Base-by-base conservation (phyloP, 2,797 vertebrate genomes). In the Pagetopsis macropterus region DNA sequence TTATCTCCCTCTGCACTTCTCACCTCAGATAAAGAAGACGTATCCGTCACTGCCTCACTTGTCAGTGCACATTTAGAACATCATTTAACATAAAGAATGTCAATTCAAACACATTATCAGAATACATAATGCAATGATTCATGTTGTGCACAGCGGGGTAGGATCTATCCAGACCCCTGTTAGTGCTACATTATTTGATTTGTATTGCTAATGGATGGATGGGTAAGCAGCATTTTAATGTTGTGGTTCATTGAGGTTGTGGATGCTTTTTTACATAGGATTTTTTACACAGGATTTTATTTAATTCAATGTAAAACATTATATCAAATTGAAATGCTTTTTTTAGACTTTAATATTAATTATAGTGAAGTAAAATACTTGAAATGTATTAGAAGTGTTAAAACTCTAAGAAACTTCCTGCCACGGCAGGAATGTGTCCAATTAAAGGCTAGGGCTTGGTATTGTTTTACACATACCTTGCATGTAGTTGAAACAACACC, bases 51-150 rank as follows among this genome's bases (percentile, higher is more conserved):
- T 27, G 59, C 52, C 41, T 52, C 17, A 21, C 1, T 57, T 48
- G 60, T 14, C 31, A 54, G 33, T 52, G 13, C 51, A 40, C 31
- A 70, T 72, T 68, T 19, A 45, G 40, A 59, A 44, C 54, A 54
- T 3, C 2, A 15, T 66, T 64, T 41, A 63, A 58, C 49, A 74
- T 13, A 23, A 14, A 65, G 3, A 43, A 50, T 40, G n/a, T 48
- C 15, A 27, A 63, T 65, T 31, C n/a, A 27, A 15, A 48, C 12
- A 65, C 51, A 43, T 57, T 5, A 19, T 55, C 7, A 44, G 45
- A 72, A 79, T 85, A 71, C 74, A 78, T 66, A 67, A 76, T 59
- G 46, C 17, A 6, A 43, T 43, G 70, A 59, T 71, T 62, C 23
- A 41, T 60, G 64, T 17, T 2, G 4, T n/a, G 37, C 63, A 40